A percentile compares a stretch with the other conserved stretches of the same genome.
phyloP scores from a whole-genome alignment of 1,140 invertebrate species.

The Gonatopus flavifemur region DNA sequence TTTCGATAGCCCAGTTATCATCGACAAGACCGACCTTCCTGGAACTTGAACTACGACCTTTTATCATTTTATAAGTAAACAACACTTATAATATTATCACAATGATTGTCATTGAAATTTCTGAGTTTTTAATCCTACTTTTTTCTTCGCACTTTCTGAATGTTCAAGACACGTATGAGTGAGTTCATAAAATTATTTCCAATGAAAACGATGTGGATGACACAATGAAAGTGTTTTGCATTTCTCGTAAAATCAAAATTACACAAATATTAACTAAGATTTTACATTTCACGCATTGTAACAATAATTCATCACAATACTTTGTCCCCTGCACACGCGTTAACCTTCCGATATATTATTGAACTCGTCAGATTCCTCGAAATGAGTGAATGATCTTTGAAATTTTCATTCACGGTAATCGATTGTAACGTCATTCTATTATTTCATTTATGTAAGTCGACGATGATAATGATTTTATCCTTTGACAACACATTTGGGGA shows the following conservation, averaged over 20 bases:
- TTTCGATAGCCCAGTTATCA: constrained; percentile 39
- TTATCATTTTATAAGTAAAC: constrained; percentile 27
- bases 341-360: constrained; percentile 31
- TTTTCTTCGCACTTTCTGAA: not conserved
- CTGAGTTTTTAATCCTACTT: constrained; percentile 9
- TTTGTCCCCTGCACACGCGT: constrained; percentile 37
- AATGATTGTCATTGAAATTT: constrained; percentile 12
- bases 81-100: constrained; percentile 26
- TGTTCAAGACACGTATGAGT: too few relatives aligned
- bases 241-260: too few relatives aligned
- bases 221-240: too few relatives aligned
- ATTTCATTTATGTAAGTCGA: too few relatives aligned
- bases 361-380: constrained; percentile 23
- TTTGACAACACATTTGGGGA: too few relatives aligned
- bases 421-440: too few relatives aligned
- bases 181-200: too few relatives aligned
- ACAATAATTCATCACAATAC: constrained; percentile 6
- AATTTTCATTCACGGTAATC: too few relatives aligned
- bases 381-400: constrained; percentile 1
- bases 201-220: too few relatives aligned
- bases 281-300: too few relatives aligned
- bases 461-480: too few relatives aligned
- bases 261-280: too few relatives aligned
- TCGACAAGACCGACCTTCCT: constrained; percentile 33
- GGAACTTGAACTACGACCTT: constrained; percentile 37